Evolutionary conservation across 2,888 invertebrate species (phyloP).

Genomic region (Drosophila koepferae): DNA sequence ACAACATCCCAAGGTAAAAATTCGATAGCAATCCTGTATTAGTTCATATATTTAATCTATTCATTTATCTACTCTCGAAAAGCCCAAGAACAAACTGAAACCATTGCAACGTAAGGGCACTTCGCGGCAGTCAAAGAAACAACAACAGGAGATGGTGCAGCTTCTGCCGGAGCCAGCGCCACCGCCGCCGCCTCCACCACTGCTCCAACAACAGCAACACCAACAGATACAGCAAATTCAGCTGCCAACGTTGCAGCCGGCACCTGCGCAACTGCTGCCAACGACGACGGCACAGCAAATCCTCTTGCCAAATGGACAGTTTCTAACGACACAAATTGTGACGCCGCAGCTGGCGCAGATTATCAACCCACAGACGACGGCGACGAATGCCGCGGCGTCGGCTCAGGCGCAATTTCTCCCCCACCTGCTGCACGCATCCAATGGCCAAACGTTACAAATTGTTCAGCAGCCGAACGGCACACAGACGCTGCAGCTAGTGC

Average conservation of each 20-base stretch:
- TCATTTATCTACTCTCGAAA: neutral
- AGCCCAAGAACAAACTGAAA: conserved; percentile 62
- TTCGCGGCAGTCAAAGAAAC: conserved; percentile 61
- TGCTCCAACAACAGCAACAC: conserved; percentile 47
- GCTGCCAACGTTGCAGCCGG: conserved; percentile 62
- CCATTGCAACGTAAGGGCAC: conserved; percentile 60
- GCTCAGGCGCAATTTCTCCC: conserved; percentile 77
- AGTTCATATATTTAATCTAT: neutral
- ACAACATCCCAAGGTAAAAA: conserved; percentile 22
- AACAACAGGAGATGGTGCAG: conserved; percentile 50
- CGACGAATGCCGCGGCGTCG: conserved; percentile 36
- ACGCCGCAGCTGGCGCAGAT: conserved; percentile 84
- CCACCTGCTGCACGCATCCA: conserved; percentile 81
- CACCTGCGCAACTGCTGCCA: conserved; percentile 67
- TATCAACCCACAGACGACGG: conserved; percentile 66
- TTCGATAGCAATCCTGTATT: too few species aligned
- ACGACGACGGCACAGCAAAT: conserved; percentile 82
- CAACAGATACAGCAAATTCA: conserved; percentile 72
- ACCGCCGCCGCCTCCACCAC: conserved; percentile 45
- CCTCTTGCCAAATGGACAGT: conserved; percentile 84
- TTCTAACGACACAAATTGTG: conserved; percentile 84
- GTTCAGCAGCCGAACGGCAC: conserved; percentile 85
- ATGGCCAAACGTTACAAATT: conserved; percentile 84
- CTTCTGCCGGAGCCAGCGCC: conserved; percentile 56
- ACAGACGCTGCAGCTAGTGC: conserved; percentile 81